Percentiles rank a stretch among this genome's conserved stretches.
Evolutionary conservation across 2,888 invertebrate species (phyloP).

Genomic region (Uropetala carovei): DNA sequence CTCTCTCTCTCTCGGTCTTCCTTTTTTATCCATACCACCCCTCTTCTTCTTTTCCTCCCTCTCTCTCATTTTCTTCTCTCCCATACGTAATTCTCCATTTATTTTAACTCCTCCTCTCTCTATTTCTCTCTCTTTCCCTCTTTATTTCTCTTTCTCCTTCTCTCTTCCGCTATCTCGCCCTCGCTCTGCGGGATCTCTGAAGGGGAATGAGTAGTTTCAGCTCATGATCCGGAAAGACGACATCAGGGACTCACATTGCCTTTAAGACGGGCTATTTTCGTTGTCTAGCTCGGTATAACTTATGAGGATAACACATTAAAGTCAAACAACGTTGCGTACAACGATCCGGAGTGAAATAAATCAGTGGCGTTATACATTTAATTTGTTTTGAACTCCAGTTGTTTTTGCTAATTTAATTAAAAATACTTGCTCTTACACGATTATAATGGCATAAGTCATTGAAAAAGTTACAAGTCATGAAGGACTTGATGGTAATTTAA

Average conservation of each 20-base stretch:
- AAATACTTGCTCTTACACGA: no score
- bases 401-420: no score
- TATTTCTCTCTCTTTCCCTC: neutral
- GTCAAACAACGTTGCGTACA: no score
- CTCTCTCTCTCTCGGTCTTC: neutral
- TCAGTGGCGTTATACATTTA: no score
- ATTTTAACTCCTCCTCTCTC: neutral
- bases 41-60: neutral
- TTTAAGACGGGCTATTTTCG: neutral
- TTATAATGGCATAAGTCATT: no score
- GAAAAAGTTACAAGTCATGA: no score
- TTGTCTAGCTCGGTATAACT: no score
- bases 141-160: neutral
- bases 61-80: neutral
- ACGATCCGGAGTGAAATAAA: no score
- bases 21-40: neutral
- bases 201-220: neutral
- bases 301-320: no score
- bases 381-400: no score
- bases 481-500: no score
- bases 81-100: neutral
- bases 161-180: neutral
- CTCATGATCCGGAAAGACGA: neutral
- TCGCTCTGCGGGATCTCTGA: neutral
- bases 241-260: neutral